phyloP scores from a whole-genome alignment of 1,140 invertebrate species.

The Melitaea cinxia region DNA sequence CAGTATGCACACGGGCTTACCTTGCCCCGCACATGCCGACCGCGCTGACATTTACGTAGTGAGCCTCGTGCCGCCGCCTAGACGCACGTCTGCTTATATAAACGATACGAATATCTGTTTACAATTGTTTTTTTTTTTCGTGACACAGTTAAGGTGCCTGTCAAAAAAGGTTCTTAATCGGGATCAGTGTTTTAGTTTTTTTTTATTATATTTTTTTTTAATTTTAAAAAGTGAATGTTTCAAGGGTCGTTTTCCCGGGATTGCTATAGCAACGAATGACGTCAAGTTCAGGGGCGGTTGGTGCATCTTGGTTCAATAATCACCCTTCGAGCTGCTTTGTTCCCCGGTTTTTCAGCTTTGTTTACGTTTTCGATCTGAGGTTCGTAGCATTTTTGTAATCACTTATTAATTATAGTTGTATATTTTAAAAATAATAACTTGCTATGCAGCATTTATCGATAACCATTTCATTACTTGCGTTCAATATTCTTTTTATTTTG shows the following conservation, averaged over 20 bases:
- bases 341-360: conserved; percentile 42
- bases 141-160: conserved; percentile 23
- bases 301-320: conserved; percentile 78
- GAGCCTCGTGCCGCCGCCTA: conserved; percentile 63
- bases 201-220: conserved; percentile 29
- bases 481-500: too few relatives aligned
- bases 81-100: conserved; percentile 50
- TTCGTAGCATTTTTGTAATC: conserved; percentile 34
- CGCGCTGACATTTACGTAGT: conserved; percentile 77
- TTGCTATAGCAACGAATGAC: conserved; percentile 77
- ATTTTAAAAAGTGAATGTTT: conserved; percentile 35
- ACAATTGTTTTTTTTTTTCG: conserved; percentile 17
- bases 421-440: too few relatives aligned
- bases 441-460: too few relatives aligned
- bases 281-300: conserved; percentile 78
- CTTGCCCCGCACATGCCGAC: conserved; percentile 69
- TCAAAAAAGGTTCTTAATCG: not conserved
- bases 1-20: conserved; percentile 49
- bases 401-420: not conserved
- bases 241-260: conserved; percentile 64
- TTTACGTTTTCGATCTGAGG: conserved; percentile 49
- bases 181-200: conserved; percentile 2
- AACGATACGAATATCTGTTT: conserved; percentile 12
- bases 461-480: too few relatives aligned
- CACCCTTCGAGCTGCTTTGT: conserved; percentile 50